Evolutionary conservation across 2,888 invertebrate genomes (phyloP).

Genomic region (Ecdyonurus torrentis): DNA sequence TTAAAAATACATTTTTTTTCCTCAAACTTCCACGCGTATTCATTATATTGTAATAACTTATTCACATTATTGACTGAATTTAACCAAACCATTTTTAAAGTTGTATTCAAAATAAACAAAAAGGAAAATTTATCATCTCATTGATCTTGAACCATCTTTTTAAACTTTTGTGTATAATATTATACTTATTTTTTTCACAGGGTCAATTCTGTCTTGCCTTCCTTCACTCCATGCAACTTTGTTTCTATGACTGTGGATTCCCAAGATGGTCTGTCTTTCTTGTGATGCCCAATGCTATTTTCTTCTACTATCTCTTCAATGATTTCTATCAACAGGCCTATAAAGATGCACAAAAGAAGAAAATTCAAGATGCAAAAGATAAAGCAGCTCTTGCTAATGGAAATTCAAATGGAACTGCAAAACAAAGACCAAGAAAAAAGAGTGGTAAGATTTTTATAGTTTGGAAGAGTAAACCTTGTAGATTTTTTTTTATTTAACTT

Average conservation of each 20-base stretch:
- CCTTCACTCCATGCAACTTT: slow-evolving; percentile 20
- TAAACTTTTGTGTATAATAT: no score
- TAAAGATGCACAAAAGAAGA: slow-evolving; percentile 9
- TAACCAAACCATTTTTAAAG: no score
- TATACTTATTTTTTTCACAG: slow-evolving; percentile 14
- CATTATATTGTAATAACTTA: no score
- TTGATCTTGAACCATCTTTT: no score
- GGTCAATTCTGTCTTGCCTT: slow-evolving; percentile 21
- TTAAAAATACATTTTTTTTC: no score
- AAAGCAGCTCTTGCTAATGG: not conserved
- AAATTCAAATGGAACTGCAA: not conserved
- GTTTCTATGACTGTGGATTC: slow-evolving; percentile 20
- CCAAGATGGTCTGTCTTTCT: slow-evolving; percentile 19
- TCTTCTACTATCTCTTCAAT: slow-evolving; percentile 34
- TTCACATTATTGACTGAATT: no score
- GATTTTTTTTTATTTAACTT: no score
- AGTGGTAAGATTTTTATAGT: no score
- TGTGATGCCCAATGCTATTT: slow-evolving; percentile 20
- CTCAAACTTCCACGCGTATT: no score
- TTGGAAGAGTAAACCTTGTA: no score
- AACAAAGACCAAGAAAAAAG: not conserved
- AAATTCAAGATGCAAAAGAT: not conserved
- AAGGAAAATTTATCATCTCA: no score
- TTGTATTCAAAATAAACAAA: no score
- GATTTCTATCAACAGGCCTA: slow-evolving; percentile 33